phyloP scores from a whole-genome alignment of 2,797 vertebrate genomes.

The Epinephelus malabaricus region DNA sequence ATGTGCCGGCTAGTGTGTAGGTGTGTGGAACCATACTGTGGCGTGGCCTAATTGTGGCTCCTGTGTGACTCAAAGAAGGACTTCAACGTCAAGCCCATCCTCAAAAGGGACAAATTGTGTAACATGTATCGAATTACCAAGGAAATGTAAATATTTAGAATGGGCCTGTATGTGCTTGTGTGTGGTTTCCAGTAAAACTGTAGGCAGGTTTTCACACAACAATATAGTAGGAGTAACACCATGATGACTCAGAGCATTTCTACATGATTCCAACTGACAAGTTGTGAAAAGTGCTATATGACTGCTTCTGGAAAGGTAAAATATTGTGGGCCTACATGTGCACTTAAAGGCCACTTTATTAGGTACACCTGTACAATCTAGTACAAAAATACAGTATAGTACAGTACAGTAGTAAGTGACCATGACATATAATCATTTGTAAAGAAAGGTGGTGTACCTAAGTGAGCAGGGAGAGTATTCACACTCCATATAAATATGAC shows the following conservation, averaged over 20 bases:
- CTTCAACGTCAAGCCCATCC: conserved; percentile 1
- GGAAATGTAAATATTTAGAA: conserved; percentile 15
- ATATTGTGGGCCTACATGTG: not conserved
- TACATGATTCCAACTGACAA: conserved; percentile 3
- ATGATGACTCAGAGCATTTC: conserved; percentile 31
- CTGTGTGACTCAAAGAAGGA: conserved; percentile 42
- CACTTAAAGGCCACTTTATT: not conserved
- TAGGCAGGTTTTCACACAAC: conserved; percentile 16
- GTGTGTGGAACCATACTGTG: not conserved
- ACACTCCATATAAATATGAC: not conserved
- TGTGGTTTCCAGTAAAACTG: conserved; percentile 51
- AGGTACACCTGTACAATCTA: not conserved
- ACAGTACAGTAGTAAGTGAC: too few species aligned
- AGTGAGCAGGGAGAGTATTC: not conserved
- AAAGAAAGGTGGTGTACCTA: not conserved
- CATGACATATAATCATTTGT: not conserved
- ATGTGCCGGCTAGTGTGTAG: conserved; percentile 5
- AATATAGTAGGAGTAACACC: conserved; percentile 15
- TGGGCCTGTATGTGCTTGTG: not conserved
- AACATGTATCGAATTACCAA: not conserved
- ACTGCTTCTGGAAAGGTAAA: not conserved
- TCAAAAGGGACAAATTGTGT: not conserved
- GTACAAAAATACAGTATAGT: not conserved
- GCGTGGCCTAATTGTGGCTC: not conserved
- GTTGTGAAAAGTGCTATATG: not conserved